These are phyloP conservation scores for Pachycephala philippinensis DNA, from an alignment of 2,113 vertebrate genomes.

Conservation along the genomic window DNA sequence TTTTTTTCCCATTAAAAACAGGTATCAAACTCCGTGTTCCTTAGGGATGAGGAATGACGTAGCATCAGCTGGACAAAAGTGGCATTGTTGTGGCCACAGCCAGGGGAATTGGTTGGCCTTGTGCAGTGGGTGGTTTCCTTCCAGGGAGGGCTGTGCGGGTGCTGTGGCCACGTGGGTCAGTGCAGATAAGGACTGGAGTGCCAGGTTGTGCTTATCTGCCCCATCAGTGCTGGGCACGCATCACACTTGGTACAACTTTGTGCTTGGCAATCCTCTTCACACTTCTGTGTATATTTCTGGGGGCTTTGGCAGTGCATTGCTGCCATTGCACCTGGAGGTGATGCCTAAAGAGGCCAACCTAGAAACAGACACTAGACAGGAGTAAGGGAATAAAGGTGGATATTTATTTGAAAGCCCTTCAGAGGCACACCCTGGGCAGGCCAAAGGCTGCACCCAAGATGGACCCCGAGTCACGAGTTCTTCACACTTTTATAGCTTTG, in stretches of 20 bases:
- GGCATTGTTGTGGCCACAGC: no score
- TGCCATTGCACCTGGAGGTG: rapidly evolving
- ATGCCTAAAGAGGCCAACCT: no score
- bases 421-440: no score
- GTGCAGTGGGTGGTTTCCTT: neutral
- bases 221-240: rapidly evolving
- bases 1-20: neutral
- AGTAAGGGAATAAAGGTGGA: no score
- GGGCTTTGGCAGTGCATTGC: neutral
- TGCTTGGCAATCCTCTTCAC: neutral
- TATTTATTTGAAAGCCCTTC: no score
- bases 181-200: neutral
- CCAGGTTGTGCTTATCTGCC: rapidly evolving
- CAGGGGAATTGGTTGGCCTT: neutral
- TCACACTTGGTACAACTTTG: rapidly evolving
- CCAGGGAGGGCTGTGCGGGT: neutral
- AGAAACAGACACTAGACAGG: no score
- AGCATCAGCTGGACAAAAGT: neutral
- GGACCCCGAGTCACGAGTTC: no score
- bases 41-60: neutral
- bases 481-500: no score
- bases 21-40: neutral
- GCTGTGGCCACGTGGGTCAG: rapidly evolving
- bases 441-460: no score
- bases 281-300: rapidly evolving